These are phyloP conservation scores for Eupristina koningsbergeri DNA, from an alignment of 1,140 invertebrate species.

Conservation along the genomic window DNA sequence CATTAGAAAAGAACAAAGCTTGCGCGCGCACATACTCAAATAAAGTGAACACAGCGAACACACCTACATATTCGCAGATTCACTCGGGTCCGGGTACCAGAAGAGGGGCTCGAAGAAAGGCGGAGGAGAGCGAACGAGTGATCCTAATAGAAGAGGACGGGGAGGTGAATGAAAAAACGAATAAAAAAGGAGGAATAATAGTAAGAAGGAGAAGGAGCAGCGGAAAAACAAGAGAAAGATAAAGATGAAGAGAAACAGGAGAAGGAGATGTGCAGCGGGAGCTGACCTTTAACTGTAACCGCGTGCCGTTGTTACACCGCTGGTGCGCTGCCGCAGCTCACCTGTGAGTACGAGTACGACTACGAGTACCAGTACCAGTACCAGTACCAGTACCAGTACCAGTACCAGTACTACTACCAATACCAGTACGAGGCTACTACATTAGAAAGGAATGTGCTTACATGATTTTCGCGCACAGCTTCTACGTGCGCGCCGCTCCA, in stretches of 20 bases:
- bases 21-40: constrained; percentile 29
- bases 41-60: neutral
- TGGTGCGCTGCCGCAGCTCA: constrained; percentile 4
- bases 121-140: constrained; percentile 28
- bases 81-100: neutral
- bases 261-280: constrained; percentile 26
- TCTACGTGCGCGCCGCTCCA: constrained; percentile 1
- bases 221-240: neutral
- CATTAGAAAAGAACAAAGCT: constrained; percentile 67
- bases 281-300: constrained; percentile 71
- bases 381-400: no score
- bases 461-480: constrained; percentile 58
- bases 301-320: constrained; percentile 47
- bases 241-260: neutral
- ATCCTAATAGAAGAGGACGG: neutral
- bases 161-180: neutral
- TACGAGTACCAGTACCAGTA: no score
- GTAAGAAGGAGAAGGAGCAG: neutral
- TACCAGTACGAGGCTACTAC: constrained; percentile 43
- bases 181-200: neutral
- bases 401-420: no score
- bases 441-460: constrained; percentile 62
- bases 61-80: neutral
- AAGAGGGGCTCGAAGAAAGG: neutral
- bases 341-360: no score